Evolutionary conservation across 2,113 vertebrate genomes (phyloP), one percentile per base, ranked within the genome.

Genomic region (Sprattus sprattus): DNA sequence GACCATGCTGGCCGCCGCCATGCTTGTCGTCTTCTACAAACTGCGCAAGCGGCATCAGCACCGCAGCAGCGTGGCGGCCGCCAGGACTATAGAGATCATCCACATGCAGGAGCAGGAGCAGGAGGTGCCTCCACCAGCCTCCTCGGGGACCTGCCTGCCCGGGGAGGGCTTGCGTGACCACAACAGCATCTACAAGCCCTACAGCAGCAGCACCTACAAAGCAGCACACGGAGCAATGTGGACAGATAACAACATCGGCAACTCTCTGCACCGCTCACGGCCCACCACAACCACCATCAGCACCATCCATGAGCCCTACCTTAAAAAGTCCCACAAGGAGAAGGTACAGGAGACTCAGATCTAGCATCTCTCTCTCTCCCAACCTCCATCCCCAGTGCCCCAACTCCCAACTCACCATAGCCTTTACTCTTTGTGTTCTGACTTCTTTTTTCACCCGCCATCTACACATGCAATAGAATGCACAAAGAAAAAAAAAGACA

Each of bases 321-420:
- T 96, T 90, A 96, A 97, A 92, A 97, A 97, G 94, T 97, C 96
- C 95, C 97, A 99, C 85, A 99, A 99, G 94, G 98, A 99, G 91
- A 99, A 98, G 94, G 98, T 99, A 92, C 98, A 99, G 96, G 98
- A 99, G 94, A 99, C 98, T 89, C 98, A 99, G 94, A 99, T 99
- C 92, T 99, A 95, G 98, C 95, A 93, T 92, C 67, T 75, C 85
- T 89, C 85, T 89, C 18, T 92, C 86, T 85, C 88, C 86, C 92
- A 85, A 78, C 94, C 92, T 92, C 93, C 87, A 90, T 87, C 64
- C 64, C n/a, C 6, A 71, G 9, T 75, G 25, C 39, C 67, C 67
- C 28, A 28, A 32, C 28, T 11, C 32, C 28, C 67, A 75, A 28
- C 28, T 39, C 67, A 75, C 67, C 67, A 75, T 75, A 39, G 67